Evolutionary conservation across 2,888 invertebrate species (phyloP).

Genomic region (Caenorhabditis virilis): DNA sequence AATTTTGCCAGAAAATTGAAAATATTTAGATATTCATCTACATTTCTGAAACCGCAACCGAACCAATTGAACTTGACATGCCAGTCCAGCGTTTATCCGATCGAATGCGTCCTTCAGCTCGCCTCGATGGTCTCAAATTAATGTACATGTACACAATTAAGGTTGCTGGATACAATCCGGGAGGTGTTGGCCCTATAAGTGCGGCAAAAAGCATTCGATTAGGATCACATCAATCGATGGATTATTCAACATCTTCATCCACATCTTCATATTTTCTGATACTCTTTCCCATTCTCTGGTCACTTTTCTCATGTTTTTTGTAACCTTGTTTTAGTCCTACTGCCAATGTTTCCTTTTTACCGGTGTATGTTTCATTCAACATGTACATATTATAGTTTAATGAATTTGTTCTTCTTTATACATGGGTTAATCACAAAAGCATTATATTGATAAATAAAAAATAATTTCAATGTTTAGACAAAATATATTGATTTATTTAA

Average conservation of each 20-base stretch:
- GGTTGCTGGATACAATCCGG: slow-evolving; percentile 62
- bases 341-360: slow-evolving; percentile 15
- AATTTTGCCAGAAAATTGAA: background rate
- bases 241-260: slow-evolving; percentile 6
- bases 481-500: background rate
- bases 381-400: slow-evolving; percentile 1
- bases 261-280: slow-evolving; percentile 1
- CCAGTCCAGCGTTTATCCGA: slow-evolving; percentile 52
- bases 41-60: slow-evolving; percentile 47
- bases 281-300: background rate
- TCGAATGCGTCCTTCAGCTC: slow-evolving; percentile 54
- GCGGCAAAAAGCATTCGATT: slow-evolving; percentile 52
- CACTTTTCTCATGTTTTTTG: background rate
- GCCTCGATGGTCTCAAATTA: slow-evolving; percentile 60
- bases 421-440: no score
- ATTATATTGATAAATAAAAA: no score
- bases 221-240: slow-evolving; percentile 38
- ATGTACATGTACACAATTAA: slow-evolving; percentile 62
- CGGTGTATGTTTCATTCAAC: background rate
- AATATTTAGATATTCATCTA: slow-evolving; percentile 43
- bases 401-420: no score
- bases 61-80: slow-evolving; percentile 52
- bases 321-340: slow-evolving; percentile 15
- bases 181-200: slow-evolving; percentile 60
- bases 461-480: background rate